phyloP scores from a whole-genome alignment of 1,140 invertebrate species.

The Heliothis virescens region DNA sequence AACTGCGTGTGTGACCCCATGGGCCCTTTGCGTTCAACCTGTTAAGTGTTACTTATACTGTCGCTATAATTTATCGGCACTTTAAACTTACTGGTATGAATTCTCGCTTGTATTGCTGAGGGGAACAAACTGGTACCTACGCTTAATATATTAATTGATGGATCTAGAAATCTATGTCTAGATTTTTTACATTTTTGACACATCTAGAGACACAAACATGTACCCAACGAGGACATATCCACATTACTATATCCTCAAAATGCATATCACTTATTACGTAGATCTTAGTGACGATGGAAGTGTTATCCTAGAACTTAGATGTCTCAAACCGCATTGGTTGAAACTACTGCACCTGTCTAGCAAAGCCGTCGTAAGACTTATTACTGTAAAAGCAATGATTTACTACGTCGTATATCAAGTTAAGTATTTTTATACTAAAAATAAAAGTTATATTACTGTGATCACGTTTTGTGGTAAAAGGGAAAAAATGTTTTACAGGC shows the following conservation, averaged over 20 bases:
- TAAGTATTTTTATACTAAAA: conserved; percentile 27
- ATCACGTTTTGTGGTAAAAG: conserved; percentile 34
- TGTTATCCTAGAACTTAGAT: too few relatives aligned
- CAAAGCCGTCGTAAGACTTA: conserved; percentile 18
- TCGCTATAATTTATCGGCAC: not conserved
- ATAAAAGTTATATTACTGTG: conserved; percentile 38
- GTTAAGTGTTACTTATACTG: conserved; percentile 32
- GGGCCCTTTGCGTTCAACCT: conserved; percentile 3
- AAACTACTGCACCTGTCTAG: not conserved
- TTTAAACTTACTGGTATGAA: conserved; percentile 20
- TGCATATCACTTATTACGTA: too few relatives aligned
- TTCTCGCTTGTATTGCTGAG: not conserved
- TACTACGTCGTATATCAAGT: conserved; percentile 27
- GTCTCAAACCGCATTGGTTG: not conserved
- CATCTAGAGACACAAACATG: too few relatives aligned
- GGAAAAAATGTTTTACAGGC: conserved; percentile 34
- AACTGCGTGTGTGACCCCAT: conserved; percentile 8
- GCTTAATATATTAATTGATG: too few relatives aligned
- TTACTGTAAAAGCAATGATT: conserved; percentile 39
- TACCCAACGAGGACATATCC: too few relatives aligned
- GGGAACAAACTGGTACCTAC: not conserved
- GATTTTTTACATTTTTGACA: too few relatives aligned
- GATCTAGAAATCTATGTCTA: too few relatives aligned
- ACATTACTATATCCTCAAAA: too few relatives aligned
- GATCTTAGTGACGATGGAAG: too few relatives aligned